Percentiles rank a stretch among this genome's conserved stretches.
phyloP scores from a whole-genome alignment of 2,113 vertebrate genomes.

The Antechinus flavipes region DNA sequence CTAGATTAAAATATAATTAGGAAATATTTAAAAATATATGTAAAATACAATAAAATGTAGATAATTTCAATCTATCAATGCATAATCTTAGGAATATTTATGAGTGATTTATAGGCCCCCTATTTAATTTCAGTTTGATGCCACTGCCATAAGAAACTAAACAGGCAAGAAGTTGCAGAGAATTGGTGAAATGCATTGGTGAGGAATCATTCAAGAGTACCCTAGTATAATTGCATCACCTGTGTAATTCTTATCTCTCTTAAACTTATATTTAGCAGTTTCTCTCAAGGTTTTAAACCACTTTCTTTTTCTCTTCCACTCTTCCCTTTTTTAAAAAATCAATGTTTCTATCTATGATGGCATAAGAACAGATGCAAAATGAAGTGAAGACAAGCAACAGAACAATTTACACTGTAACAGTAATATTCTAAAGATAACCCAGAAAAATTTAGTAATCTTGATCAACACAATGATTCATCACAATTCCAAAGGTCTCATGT shows the following conservation, averaged over 20 bases:
- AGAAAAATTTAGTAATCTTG: no score
- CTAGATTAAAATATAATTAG: neutral
- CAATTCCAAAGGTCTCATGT: no score
- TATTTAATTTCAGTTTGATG: neutral
- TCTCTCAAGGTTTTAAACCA: neutral
- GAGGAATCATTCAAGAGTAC: neutral
- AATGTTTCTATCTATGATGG: neutral
- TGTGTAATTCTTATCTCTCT: neutral
- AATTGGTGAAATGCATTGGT: neutral
- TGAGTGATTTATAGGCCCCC: neutral
- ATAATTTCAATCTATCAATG: neutral
- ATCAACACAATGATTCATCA: no score
- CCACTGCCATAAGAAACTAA: neutral
- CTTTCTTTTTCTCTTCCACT: neutral
- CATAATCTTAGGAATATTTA: neutral
- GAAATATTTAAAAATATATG: neutral
- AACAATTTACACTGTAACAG: no score
- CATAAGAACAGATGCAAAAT: neutral
- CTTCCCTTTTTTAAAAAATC: neutral
- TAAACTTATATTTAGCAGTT: neutral
- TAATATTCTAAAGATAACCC: no score
- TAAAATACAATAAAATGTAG: neutral
- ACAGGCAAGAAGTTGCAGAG: neutral
- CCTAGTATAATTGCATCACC: neutral
- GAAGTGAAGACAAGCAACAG: no score